A percentile compares a stretch with the other conserved stretches of the same genome.
phyloP scores from a whole-genome alignment of 2,113 vertebrate species.

The Aplodontia rufa region DNA sequence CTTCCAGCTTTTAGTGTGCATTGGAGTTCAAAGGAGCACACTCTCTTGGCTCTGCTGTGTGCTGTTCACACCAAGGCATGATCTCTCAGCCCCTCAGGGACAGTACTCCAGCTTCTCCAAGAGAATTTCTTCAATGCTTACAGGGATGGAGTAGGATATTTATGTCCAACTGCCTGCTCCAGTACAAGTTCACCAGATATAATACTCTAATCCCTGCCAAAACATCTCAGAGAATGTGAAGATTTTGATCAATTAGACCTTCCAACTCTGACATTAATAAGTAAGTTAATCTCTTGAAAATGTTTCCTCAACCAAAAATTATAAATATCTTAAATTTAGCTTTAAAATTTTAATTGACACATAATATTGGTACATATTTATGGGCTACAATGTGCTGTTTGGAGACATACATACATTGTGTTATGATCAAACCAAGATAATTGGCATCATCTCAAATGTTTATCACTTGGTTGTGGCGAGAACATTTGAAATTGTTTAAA shows the following conservation, averaged over 20 bases:
- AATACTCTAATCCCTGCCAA: background rate
- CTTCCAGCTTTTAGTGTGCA: background rate
- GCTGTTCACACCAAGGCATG: background rate
- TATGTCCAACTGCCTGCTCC: background rate
- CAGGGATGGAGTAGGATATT: background rate
- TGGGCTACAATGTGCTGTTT: background rate
- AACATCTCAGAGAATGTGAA: background rate
- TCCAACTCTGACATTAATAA: background rate
- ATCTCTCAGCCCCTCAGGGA: background rate
- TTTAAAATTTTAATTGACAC: background rate
- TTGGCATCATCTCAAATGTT: background rate
- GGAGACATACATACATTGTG: background rate
- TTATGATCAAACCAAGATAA: background rate
- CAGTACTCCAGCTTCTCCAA: background rate
- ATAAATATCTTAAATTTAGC: background rate
- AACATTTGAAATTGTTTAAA: background rate
- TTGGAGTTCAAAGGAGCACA: background rate
- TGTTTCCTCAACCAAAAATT: background rate
- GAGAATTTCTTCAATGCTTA: background rate
- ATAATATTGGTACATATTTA: background rate
- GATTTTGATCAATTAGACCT: background rate
- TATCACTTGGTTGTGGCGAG: background rate
- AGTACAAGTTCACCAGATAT: background rate
- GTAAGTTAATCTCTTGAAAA: background rate
- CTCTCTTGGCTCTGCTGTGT: too few relatives aligned